phyloP scores from a whole-genome alignment of 2,888 invertebrate genomes.

The Rhogogaster chlorosoma region DNA sequence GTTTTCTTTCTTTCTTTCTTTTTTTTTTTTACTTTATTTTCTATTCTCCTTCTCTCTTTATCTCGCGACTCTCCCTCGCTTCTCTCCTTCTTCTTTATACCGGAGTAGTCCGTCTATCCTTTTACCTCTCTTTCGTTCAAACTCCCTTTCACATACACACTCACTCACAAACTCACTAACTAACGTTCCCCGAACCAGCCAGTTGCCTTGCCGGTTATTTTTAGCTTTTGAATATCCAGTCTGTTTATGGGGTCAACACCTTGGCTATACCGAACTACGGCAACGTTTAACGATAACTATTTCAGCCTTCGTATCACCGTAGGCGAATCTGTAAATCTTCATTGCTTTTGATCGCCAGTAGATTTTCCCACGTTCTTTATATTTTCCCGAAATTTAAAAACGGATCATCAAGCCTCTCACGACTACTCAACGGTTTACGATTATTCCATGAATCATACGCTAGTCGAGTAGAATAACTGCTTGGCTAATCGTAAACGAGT shows the following conservation, averaged over 20 bases:
- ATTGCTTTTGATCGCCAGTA: not conserved
- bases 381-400: not conserved
- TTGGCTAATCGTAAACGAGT: not conserved
- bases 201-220: constrained; percentile 61
- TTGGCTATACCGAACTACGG: constrained; percentile 47
- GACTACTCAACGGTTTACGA: not conserved
- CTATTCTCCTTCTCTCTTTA: not conserved
- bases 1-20: constrained; percentile 41
- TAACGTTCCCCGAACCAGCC: constrained; percentile 22
- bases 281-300: constrained; percentile 6
- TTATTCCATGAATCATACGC: not conserved
- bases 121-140: not conserved
- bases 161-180: not conserved
- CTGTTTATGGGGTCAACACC: constrained; percentile 71
- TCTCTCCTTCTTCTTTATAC: constrained; percentile 3
- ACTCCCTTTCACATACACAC: constrained; percentile 31
- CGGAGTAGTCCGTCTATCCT: constrained; percentile 26
- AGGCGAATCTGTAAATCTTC: not conserved
- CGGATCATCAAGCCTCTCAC: too few species aligned
- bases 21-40: not conserved
- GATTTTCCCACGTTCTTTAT: not conserved
- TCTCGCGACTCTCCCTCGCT: not conserved
- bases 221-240: constrained; percentile 64
- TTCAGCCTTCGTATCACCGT: not conserved
- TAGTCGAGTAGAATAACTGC: not conserved